Base-by-base conservation (phyloP, 2,113 vertebrate species). In the Perccottus glenii region DNA sequence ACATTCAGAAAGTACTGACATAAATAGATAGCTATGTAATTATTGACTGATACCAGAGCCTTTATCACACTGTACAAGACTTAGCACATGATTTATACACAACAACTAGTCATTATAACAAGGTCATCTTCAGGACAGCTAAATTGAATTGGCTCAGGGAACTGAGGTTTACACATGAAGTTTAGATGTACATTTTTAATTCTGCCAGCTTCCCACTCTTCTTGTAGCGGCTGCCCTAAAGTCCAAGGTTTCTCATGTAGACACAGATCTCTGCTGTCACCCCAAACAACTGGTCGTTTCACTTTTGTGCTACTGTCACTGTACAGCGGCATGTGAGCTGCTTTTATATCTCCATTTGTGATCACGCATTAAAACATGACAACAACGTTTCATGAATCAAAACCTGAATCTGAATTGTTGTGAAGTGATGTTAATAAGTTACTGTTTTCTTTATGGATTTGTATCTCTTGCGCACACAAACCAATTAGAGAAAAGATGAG, bases 141-240 rank as follows among this genome's bases (percentile, higher is more conserved):
- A 59, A 11, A 62, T 75, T 56, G 58, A 60, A 60, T 59, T 61
- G 51, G 14, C 16, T 53, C 62, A 47, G 55, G 15, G 47, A n/a
- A 61, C 15, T 15, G 16, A 16, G 60, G 36, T 70, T 51, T 70
- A 60, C 52, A 58, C 48, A 42, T 42, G 6, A 48, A 16, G 58
- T 59, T 58, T 48, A 77, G 38, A 61, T 70, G 51, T 78, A 72
- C 69, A 66, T 78, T 85, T 82, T 60, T 78, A 44, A 5, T 59
- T 61, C 70, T 49, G 51, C 55, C 38, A 35, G 32, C 55, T n/a
- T 56, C 32, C 27, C 42, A 33, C 0, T 66, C 43, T 59, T 53
- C 42, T 57, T 69, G 55, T 75, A 66, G 67, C 63, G 43, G 33
- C 47, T 64, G 81, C 15, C 62, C 68, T 32, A 47, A 6, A 78